These are phyloP conservation scores for Fratercula arctica DNA, from an alignment of 2,797 vertebrate genomes.

Conservation along the genomic window DNA sequence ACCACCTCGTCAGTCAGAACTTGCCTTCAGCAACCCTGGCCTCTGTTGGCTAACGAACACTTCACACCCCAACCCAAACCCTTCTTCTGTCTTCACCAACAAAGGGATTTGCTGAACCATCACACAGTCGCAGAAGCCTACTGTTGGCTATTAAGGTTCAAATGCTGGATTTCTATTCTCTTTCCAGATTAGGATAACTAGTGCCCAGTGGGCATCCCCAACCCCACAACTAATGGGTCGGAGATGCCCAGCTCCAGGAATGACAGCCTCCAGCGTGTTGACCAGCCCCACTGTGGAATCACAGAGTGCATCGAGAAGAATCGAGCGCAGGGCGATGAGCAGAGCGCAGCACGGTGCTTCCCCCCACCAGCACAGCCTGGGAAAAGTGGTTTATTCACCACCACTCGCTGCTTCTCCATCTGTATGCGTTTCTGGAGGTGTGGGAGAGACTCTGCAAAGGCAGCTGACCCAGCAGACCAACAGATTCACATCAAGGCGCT, in stretches of 20 bases:
- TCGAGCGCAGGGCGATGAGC: accelerated
- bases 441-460: not conserved
- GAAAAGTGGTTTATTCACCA: accelerated
- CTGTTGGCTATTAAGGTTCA: not conserved
- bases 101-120: not conserved
- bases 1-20: conserved; percentile 10
- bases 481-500: not conserved
- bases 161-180: not conserved
- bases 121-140: not conserved
- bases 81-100: not conserved
- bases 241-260: not conserved
- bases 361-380: not conserved
- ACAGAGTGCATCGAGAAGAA: no score
- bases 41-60: not conserved
- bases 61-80: not conserved
- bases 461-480: not conserved
- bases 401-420: not conserved
- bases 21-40: not conserved
- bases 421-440: accelerated
- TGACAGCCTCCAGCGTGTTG: accelerated
- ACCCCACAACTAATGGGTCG: no score
- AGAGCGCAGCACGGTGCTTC: not conserved
- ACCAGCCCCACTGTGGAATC: not conserved
- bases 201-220: no score
- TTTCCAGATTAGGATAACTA: not conserved